A percentile compares a stretch with the other conserved stretches of the same genome.
phyloP scores from a whole-genome alignment of 2,113 vertebrate genomes.

The Mirza zaza region DNA sequence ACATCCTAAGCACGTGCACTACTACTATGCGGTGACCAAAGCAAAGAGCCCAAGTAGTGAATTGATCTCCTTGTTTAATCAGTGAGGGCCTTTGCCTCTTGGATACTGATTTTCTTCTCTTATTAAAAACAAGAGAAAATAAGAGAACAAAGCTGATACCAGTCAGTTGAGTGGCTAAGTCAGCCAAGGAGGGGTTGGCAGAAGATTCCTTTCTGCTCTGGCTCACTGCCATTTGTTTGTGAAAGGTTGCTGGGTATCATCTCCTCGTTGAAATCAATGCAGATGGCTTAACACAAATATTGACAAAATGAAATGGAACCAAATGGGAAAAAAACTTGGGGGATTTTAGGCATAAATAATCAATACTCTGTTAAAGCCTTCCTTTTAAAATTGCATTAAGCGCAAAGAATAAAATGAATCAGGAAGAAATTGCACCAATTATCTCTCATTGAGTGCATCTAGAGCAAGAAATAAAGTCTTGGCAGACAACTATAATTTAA shows the following conservation, averaged over 20 bases:
- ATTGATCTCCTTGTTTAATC: background rate
- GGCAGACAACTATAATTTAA: conserved; percentile 33
- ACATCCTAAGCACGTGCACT: background rate
- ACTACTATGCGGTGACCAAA: background rate
- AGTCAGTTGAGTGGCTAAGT: background rate
- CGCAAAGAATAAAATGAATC: conserved; percentile 50
- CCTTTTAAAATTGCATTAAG: conserved; percentile 58
- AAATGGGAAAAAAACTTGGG: background rate
- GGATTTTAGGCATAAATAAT: conserved; percentile 19
- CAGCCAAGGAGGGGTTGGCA: background rate
- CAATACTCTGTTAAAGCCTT: conserved; percentile 45
- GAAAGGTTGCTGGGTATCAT: conserved; percentile 5
- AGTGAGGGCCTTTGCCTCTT: background rate
- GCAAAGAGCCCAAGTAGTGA: background rate
- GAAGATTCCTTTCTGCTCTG: conserved; percentile 14
- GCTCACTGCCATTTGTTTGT: background rate
- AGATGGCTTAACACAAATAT: conserved; percentile 57
- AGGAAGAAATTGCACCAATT: background rate
- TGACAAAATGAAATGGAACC: conserved; percentile 57
- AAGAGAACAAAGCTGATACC: background rate
- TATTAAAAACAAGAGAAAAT: background rate
- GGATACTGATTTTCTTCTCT: background rate
- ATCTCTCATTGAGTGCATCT: conserved; percentile 17
- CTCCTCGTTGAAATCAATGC: conserved; percentile 21
- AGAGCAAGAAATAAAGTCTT: conserved; percentile 34